These are phyloP conservation scores for Caenorhabditis becei DNA, from an alignment of 2,888 invertebrate species.

Conservation along the genomic window DNA sequence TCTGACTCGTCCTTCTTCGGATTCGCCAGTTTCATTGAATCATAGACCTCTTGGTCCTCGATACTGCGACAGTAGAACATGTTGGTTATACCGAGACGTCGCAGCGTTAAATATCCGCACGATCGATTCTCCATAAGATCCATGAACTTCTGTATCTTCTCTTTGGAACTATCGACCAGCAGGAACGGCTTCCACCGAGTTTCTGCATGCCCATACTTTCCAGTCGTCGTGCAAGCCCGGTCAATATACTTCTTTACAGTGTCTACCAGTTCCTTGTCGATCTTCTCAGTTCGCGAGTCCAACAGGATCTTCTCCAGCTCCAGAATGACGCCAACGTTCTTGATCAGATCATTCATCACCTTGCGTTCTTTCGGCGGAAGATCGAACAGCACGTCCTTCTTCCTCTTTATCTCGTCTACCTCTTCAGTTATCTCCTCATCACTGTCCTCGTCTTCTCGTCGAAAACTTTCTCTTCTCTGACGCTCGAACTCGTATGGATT, in stretches of 20 bases:
- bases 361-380: conserved; percentile 33
- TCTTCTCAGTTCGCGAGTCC: conserved; percentile 31
- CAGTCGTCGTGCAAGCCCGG: conserved; percentile 29
- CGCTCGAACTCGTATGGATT: conserved; percentile 54
- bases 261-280: conserved; percentile 38
- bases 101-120: conserved; percentile 30
- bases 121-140: conserved; percentile 10
- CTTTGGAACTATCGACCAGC: conserved; percentile 13
- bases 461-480: conserved; percentile 34
- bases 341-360: conserved; percentile 46
- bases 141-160: conserved; percentile 16
- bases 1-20: not conserved
- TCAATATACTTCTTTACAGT: conserved; percentile 63
- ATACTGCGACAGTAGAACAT: conserved; percentile 41
- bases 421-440: conserved; percentile 3
- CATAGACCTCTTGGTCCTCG: conserved; percentile 14
- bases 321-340: conserved; percentile 51
- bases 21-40: conserved; percentile 2
- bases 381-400: conserved; percentile 13
- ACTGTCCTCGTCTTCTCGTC: conserved; percentile 19
- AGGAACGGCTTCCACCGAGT: conserved; percentile 27
- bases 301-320: conserved; percentile 61
- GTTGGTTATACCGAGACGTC: not conserved
- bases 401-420: not conserved
- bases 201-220: conserved; percentile 37